These are phyloP conservation scores for Wasmannia auropunctata DNA, from an alignment of 1,140 invertebrate genomes.

Conservation along the genomic window DNA sequence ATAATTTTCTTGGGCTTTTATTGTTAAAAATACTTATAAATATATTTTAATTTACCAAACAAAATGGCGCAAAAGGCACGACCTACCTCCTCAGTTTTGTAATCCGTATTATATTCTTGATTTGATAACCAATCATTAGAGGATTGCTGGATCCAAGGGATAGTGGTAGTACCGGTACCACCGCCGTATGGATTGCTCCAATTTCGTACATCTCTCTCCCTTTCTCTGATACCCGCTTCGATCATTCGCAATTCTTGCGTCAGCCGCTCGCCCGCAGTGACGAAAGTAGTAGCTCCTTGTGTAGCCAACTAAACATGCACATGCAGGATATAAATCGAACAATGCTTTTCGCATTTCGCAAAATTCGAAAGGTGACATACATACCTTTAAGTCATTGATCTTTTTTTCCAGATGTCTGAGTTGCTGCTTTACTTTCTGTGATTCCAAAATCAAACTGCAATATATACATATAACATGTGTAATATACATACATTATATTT, in stretches of 20 bases:
- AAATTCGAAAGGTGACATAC: not conserved
- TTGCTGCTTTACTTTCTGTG: constrained; percentile 88
- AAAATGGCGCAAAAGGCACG: not conserved
- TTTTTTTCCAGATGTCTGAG: constrained; percentile 88
- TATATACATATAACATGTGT: constrained; percentile 56
- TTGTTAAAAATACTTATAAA: not conserved
- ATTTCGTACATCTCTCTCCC: constrained; percentile 88
- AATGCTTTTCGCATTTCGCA: not conserved
- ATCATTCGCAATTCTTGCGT: constrained; percentile 89
- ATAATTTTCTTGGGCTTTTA: not conserved
- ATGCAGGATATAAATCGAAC: not conserved
- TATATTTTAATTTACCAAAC: not conserved
- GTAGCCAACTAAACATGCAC: constrained; percentile 81
- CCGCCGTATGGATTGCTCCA: constrained; percentile 81
- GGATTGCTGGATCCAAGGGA: constrained; percentile 80
- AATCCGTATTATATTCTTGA: constrained; percentile 80
- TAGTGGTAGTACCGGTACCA: constrained; percentile 52
- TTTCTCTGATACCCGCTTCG: constrained; percentile 89
- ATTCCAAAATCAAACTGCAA: constrained; percentile 86
- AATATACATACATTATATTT: not conserved
- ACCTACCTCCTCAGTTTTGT: constrained; percentile 80
- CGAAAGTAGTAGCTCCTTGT: constrained; percentile 83
- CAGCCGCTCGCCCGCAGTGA: constrained; percentile 87
- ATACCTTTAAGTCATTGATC: constrained; percentile 89
- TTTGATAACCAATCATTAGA: constrained; percentile 76